Evolutionary conservation across 2,888 invertebrate species (phyloP).

Genomic region (Xestobium rufovillosum): DNA sequence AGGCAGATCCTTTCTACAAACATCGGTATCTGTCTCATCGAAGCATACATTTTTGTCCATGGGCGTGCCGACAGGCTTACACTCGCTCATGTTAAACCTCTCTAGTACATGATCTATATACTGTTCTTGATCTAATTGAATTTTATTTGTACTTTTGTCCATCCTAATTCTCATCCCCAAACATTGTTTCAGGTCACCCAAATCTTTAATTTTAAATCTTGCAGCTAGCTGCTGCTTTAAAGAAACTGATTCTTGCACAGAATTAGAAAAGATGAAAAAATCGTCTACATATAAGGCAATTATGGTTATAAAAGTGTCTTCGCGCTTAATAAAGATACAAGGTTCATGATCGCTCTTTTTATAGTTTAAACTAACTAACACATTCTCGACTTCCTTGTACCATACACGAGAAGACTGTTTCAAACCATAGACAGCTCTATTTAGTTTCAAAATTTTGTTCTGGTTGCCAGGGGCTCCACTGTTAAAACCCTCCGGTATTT

Average conservation of each 20-base stretch:
- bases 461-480: no score
- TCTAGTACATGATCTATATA: constrained; percentile 10
- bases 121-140: constrained; percentile 15
- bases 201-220: constrained; percentile 15
- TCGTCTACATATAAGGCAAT: constrained; percentile 19
- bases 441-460: constrained; percentile 3
- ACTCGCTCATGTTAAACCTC: constrained; percentile 18
- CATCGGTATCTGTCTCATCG: constrained; percentile 4
- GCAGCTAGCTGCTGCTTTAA: constrained; percentile 7
- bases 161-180: constrained; percentile 12
- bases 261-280: constrained; percentile 17
- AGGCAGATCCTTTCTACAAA: constrained; percentile 15
- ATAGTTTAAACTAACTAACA: no score
- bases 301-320: constrained; percentile 11
- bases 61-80: constrained; percentile 13
- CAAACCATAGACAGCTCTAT: constrained; percentile 12
- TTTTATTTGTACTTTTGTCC: constrained; percentile 10
- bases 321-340: constrained; percentile 15
- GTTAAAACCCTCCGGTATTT: constrained; percentile 11
- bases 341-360: constrained; percentile 14
- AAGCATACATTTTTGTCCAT: constrained; percentile 14
- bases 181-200: constrained; percentile 7
- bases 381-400: constrained; percentile 17
- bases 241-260: constrained; percentile 12
- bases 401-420: constrained; percentile 16